Base-by-base conservation (phyloP, 2,888 invertebrate species). In the Dynastes tityus region DNA sequence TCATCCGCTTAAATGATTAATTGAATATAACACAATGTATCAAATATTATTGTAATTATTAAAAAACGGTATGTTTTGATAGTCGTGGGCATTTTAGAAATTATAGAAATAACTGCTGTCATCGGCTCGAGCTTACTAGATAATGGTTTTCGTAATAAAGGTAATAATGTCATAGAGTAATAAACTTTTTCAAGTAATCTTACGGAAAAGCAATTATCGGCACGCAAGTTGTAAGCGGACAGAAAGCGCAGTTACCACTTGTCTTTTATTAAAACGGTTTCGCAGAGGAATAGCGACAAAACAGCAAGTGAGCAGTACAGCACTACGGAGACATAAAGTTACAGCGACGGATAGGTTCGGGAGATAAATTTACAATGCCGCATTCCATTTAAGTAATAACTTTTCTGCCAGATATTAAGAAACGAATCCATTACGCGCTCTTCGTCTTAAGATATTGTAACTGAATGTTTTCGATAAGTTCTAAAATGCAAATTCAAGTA, bases 151-250 rank as follows among this genome's bases (percentile, higher is more conserved):
- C 53, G 53, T 70, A 70, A 70, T 51, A 55, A 53, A 53, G 29
- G 51, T 53, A 70, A 70, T 70, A 70, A 70, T 70, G 70, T 70
- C 70, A 27, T 55, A 70, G 29, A 51, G 53, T 70, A 55, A 70
- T 55, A 53, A 70, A 53, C 70, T 70, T 70, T 70, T 70, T 70
- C 53, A 13, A 53, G 53, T 55, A 51, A 70, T 70, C 32, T 53
- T 70, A 16, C 51, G 70, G 70, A 70, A 70, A 70, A 53, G 70
- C 70, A 70, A 70, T 70, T 70, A 70, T 55, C 13, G 32, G 53
- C 70, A 70, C 53, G 70, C 70, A 70, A 70, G 68, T 32, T 37
- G 55, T 6, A 58, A 58, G 55, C 55, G 55, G n/a, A 58, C 22
- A 22, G 55, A 58, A 58, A 58, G 55, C 16, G 55, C 22, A 58